These are phyloP conservation scores for Listronotus oregonensis DNA, from an alignment of 1,140 invertebrate species.

Conservation along the genomic window DNA sequence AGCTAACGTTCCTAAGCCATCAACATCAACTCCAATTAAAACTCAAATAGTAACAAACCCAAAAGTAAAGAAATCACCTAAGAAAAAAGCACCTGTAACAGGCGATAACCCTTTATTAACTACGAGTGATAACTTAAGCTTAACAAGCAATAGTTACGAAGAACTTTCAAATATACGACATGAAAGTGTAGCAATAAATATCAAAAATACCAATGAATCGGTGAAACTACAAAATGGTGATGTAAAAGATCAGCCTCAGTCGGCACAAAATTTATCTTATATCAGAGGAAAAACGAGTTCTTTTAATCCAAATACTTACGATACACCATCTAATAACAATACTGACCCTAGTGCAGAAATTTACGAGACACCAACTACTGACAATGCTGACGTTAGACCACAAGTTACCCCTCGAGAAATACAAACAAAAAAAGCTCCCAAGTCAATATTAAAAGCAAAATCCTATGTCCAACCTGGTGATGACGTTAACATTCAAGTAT, in stretches of 20 bases:
- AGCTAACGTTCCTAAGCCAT: neutral
- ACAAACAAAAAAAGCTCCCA: slow-evolving; percentile 11
- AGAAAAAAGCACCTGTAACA: neutral
- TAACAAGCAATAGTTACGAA: neutral
- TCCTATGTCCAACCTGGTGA: neutral
- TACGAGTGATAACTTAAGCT: neutral
- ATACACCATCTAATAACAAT: neutral
- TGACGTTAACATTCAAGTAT: too few species aligned
- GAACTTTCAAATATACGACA: neutral
- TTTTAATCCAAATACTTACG: slow-evolving; percentile 9
- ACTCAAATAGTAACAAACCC: slow-evolving; percentile 14
- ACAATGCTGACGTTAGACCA: too few species aligned
- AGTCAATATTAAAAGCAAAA: slow-evolving; percentile 26
- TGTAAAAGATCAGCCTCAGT: neutral
- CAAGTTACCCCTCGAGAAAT: too few species aligned
- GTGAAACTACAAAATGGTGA: neutral
- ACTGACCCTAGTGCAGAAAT: neutral
- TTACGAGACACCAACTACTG: too few species aligned
- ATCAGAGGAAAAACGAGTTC: slow-evolving; percentile 15
- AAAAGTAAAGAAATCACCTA: slow-evolving; percentile 5
- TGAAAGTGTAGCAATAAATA: neutral
- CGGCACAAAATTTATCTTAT: neutral
- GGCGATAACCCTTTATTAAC: neutral
- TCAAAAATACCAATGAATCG: neutral
- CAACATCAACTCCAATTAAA: neutral